These are phyloP conservation scores for Pagrus major DNA, from an alignment of 2,113 vertebrate genomes.

Conservation along the genomic window DNA sequence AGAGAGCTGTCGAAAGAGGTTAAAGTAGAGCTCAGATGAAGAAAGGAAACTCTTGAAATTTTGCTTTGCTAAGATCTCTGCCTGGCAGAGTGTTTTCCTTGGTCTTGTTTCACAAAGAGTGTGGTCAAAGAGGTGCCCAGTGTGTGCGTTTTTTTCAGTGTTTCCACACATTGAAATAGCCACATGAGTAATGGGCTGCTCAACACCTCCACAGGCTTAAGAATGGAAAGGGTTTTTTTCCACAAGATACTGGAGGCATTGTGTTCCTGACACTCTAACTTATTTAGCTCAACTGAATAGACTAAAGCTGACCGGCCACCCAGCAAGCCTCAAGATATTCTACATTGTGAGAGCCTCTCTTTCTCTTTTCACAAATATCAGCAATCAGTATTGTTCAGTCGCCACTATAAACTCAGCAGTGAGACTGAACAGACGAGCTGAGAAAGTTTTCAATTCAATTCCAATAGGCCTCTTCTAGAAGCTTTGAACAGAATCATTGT, in stretches of 20 bases:
- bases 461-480: slow-evolving; percentile 36
- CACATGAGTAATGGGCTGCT: slow-evolving; percentile 73
- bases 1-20: slow-evolving; percentile 54
- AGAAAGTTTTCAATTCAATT: slow-evolving; percentile 52
- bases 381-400: slow-evolving; percentile 42
- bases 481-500: slow-evolving; percentile 42
- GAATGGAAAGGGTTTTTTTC: slow-evolving; percentile 48
- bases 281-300: slow-evolving; percentile 63
- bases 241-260: slow-evolving; percentile 70
- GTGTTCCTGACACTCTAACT: slow-evolving; percentile 69
- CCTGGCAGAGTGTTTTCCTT: slow-evolving; percentile 51
- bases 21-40: slow-evolving; percentile 43
- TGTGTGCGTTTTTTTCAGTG: slow-evolving; percentile 24
- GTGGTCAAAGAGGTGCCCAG: slow-evolving; percentile 46
- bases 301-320: slow-evolving; percentile 74
- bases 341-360: slow-evolving; percentile 35
- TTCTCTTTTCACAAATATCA: slow-evolving; percentile 59
- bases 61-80: slow-evolving; percentile 37
- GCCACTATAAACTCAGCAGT: slow-evolving; percentile 17
- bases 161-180: slow-evolving; percentile 60
- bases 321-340: slow-evolving; percentile 66
- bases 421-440: slow-evolving; percentile 17
- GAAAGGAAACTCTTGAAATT: slow-evolving; percentile 27
- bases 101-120: slow-evolving; percentile 56
- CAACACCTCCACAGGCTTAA: slow-evolving; percentile 71